Base-by-base conservation (phyloP, 2,797 vertebrate genomes). In the Halcyon badia region DNA sequence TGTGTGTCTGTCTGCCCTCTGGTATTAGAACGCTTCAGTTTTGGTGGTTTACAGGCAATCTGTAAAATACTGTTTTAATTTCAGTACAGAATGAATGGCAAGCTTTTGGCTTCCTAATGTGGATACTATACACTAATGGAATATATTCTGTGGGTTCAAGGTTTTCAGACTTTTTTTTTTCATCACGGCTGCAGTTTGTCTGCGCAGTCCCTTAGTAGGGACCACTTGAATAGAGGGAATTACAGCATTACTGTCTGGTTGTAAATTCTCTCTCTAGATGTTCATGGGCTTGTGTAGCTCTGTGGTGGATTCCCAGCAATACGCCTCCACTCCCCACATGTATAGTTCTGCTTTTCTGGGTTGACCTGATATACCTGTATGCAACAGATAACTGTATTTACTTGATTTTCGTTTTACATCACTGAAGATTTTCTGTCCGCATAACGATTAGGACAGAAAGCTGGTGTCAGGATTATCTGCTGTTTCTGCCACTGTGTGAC, bases 401-500 rank as follows among this genome's bases (percentile, higher is more conserved):
- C 33, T 83, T 83, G 46, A 51, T 64, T 93, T 94, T 91, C 82
- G 24, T 5, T 95, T 83, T 89, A 83, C 77, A 76, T 86, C 51
- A 39, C 87, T 70, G 93, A 91, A 96, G 95, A 72, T 86, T 79
- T 96, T 94, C 82, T 91, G 77, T 83, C 84, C 28, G 6, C 37
- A 30, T 81, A 69, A 94, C 4, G 64, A 89, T 90, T 86, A 85
- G 95, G 87, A 89, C 58, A 83, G 89, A 95, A 94, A 83, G 82
- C 89, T 88, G 41, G 37, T 91, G 89, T 95, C 58, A 37, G 95
- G 92, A 94, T 96, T 94, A 94, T 94, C 95, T 89, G 75, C 91
- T 91, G 31, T 91, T 94, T 95, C 79, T 96, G 91, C 79, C 58
- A 30, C 92, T 75, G 76, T 86, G 82, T 96, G 92, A 96, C 89